A percentile compares a stretch with the other conserved stretches of the same genome.
These are phyloP conservation scores for Papio anubis DNA, from an alignment of 2,113 vertebrate genomes.

Conservation along the genomic window DNA sequence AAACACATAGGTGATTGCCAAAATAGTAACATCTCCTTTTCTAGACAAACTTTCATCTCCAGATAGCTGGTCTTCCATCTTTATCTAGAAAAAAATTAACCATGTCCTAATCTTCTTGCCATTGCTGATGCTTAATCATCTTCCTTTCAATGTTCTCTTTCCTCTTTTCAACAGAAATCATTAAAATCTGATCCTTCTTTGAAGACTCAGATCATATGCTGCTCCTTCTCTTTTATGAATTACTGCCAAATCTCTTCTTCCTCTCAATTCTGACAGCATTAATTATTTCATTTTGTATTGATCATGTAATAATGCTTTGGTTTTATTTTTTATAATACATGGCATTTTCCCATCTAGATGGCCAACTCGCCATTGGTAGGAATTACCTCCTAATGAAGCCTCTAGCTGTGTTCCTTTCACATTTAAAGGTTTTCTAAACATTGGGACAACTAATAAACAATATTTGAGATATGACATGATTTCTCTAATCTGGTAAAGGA, in stretches of 20 bases:
- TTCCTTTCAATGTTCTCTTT: not conserved
- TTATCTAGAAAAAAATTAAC: not conserved
- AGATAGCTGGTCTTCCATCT: not conserved
- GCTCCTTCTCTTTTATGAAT: not conserved
- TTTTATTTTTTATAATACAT: not conserved
- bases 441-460: not conserved
- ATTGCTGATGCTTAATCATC: not conserved
- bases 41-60: not conserved
- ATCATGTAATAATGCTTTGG: not conserved
- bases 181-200: not conserved
- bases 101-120: not conserved
- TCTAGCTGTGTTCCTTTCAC: too few relatives aligned
- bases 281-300: not conserved
- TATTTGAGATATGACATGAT: not conserved
- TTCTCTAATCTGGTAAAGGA: not conserved
- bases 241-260: not conserved
- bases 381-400: not conserved
- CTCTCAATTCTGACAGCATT: not conserved
- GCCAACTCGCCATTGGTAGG: not conserved
- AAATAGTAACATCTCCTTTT: constrained; percentile 14
- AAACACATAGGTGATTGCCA: not conserved
- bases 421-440: too few relatives aligned
- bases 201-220: not conserved
- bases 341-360: not conserved
- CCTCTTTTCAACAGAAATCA: not conserved